Percentiles rank a stretch among this genome's conserved stretches.
Conservation (phyloP, 2,797 vertebrate genomes). For the Dryobates pubescens region DNA sequence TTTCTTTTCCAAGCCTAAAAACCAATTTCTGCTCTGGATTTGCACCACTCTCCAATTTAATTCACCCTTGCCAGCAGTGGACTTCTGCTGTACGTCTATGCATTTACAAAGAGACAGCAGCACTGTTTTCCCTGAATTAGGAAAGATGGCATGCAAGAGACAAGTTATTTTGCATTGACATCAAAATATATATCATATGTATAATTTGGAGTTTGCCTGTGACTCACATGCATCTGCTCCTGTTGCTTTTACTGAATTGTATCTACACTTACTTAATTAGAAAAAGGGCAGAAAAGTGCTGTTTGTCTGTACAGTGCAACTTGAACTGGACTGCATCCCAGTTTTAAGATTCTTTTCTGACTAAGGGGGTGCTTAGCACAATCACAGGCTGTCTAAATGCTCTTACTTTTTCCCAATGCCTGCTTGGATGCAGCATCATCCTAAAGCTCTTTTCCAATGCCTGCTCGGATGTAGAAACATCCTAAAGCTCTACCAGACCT, state of each 20-base stretch:
- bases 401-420: background rate
- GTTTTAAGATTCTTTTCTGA: background rate
- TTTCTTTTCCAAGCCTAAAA: background rate
- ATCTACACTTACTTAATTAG: background rate
- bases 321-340: background rate
- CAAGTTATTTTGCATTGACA: background rate
- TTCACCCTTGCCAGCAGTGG: background rate
- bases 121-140: background rate
- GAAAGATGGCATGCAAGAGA: background rate
- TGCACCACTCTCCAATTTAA: background rate
- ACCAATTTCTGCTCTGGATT: background rate
- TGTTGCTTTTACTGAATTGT: background rate
- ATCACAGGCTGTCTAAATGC: background rate
- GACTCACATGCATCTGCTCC: background rate
- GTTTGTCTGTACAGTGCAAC: background rate
- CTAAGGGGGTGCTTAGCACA: background rate
- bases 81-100: background rate
- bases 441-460: background rate
- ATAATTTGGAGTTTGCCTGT: background rate
- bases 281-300: background rate
- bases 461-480: background rate
- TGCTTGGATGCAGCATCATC: background rate
- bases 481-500: background rate
- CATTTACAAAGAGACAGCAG: background rate
- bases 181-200: background rate